Conservation (phyloP, 2,888 invertebrate species). For the Caenorhabditis sinica region DNA sequence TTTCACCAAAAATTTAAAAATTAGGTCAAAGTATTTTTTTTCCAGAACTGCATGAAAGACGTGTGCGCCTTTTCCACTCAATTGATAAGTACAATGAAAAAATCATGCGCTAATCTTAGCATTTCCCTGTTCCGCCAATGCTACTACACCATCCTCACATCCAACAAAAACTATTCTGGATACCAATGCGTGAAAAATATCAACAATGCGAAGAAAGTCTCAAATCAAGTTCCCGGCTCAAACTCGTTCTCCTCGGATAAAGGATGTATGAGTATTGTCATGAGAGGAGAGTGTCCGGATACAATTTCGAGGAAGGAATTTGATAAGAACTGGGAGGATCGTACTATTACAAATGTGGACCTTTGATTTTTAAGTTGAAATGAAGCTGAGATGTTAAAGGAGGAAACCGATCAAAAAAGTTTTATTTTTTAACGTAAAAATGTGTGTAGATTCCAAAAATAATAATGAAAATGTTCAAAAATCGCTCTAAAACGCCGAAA, state of each 20-base stretch:
- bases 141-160: background rate
- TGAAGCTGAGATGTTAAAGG: no score
- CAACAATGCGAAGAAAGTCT: background rate
- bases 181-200: background rate
- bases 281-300: background rate
- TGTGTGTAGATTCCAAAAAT: no score
- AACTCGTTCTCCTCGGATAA: background rate
- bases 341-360: no score
- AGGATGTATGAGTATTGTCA: background rate
- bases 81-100: background rate
- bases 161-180: background rate
- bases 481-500: no score
- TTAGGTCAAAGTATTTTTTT: background rate
- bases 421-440: no score
- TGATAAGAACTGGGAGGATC: background rate
- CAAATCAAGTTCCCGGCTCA: background rate
- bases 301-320: background rate
- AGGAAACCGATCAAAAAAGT: no score
- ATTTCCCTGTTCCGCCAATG: background rate
- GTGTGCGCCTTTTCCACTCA: background rate
- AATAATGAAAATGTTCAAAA: no score
- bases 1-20: background rate
- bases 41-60: background rate
- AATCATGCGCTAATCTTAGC: background rate
- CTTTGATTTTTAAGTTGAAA: no score